These are phyloP conservation scores for Drosophila gunungcola DNA, from an alignment of 1,140 invertebrate genomes.

Conservation along the genomic window DNA sequence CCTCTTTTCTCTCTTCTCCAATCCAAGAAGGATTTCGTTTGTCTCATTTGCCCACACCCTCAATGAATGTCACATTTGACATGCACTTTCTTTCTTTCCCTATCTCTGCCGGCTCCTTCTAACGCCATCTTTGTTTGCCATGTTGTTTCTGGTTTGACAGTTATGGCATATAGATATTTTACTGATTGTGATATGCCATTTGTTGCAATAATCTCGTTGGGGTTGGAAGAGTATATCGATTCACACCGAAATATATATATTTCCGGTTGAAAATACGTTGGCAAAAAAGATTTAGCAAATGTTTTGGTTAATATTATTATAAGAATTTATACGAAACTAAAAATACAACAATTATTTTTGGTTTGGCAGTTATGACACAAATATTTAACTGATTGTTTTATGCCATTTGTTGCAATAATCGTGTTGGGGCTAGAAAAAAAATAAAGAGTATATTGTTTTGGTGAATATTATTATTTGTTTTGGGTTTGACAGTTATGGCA, in stretches of 20 bases:
- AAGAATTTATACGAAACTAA: too few relatives aligned
- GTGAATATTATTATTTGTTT: too few relatives aligned
- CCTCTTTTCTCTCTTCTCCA: background rate
- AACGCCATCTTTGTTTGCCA: slow-evolving; percentile 40
- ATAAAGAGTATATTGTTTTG: too few relatives aligned
- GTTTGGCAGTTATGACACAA: too few relatives aligned
- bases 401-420: too few relatives aligned
- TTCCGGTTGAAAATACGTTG: background rate
- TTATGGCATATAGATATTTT: slow-evolving; percentile 26
- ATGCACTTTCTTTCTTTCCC: slow-evolving; percentile 24
- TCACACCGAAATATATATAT: background rate
- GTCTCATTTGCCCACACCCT: slow-evolving; percentile 22
- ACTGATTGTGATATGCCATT: slow-evolving; percentile 3
- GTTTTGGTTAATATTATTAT: too few relatives aligned
- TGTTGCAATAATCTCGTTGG: background rate
- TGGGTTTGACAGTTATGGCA: too few relatives aligned
- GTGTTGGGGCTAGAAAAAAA: too few relatives aligned
- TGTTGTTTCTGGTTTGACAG: slow-evolving; percentile 42
- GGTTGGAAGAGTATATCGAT: background rate
- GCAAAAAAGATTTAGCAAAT: too few relatives aligned
- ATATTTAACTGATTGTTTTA: too few relatives aligned
- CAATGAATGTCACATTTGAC: slow-evolving; percentile 68
- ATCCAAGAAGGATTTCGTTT: slow-evolving; percentile 17
- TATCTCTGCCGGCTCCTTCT: background rate
- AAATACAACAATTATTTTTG: too few relatives aligned